Conservation (phyloP, 2,888 invertebrate species). For the Oscheius onirici region DNA sequence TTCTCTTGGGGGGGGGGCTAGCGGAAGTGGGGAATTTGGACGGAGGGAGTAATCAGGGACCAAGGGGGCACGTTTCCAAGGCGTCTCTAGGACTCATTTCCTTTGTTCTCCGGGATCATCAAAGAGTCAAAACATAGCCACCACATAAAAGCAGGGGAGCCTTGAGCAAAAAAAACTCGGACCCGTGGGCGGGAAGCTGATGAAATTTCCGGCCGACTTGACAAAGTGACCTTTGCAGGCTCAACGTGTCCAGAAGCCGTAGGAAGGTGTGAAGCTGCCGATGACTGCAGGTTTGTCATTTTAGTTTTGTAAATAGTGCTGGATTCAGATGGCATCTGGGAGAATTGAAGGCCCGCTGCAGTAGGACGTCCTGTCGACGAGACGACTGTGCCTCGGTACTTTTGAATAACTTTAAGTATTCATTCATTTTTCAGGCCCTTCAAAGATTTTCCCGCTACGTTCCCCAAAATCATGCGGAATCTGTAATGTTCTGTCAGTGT, state of each 20-base stretch:
- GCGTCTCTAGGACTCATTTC: background rate
- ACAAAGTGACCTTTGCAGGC: conserved; percentile 41
- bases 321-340: conserved; percentile 57
- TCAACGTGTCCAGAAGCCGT: conserved; percentile 62
- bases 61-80: background rate
- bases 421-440: conserved; percentile 51
- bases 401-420: conserved; percentile 1
- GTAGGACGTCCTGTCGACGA: conserved; percentile 43
- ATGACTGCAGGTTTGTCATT: conserved; percentile 47
- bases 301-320: too few relatives aligned
- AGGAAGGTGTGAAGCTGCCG: conserved; percentile 57
- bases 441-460: conserved; percentile 65
- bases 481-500: conserved; percentile 68
- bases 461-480: conserved; percentile 55
- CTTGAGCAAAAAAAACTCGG: background rate
- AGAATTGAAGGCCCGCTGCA: conserved; percentile 59
- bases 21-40: too few relatives aligned
- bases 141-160: background rate
- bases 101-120: background rate
- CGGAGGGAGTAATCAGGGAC: background rate
- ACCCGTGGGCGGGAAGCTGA: conserved; percentile 12
- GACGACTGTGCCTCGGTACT: conserved; percentile 62
- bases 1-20: too few relatives aligned
- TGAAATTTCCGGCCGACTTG: conserved; percentile 23
- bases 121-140: conserved; percentile 8